Conservation (phyloP, 2,797 vertebrate species). For the Mergus octosetaceus region DNA sequence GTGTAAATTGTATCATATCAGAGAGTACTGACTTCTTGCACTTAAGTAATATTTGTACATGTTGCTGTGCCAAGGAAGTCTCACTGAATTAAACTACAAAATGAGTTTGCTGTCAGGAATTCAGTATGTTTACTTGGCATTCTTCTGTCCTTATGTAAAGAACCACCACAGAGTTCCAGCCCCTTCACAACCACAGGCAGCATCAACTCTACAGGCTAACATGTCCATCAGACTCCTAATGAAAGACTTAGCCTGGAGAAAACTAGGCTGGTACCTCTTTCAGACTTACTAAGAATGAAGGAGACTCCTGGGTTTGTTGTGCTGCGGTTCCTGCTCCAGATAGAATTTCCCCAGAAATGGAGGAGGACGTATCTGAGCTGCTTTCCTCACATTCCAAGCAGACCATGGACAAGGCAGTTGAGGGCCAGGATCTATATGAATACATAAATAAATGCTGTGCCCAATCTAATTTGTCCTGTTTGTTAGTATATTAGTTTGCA, state of each 20-base stretch:
- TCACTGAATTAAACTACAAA: rapidly evolving
- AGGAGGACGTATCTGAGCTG: background rate
- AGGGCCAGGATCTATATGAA: background rate
- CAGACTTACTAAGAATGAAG: too few relatives aligned
- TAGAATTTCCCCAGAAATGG: too few relatives aligned
- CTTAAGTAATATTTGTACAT: too few relatives aligned
- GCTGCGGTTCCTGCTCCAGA: background rate
- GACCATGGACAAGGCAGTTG: background rate
- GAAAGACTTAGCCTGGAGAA: background rate
- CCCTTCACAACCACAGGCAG: too few relatives aligned
- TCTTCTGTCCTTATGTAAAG: background rate
- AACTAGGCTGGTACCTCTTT: background rate
- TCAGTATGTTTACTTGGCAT: background rate
- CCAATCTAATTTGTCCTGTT: background rate
- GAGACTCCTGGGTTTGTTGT: background rate
- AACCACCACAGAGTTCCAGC: background rate
- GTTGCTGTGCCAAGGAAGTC: too few relatives aligned
- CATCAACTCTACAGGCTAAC: background rate
- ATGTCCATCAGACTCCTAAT: rapidly evolving
- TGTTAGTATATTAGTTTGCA: background rate
- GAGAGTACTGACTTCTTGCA: rapidly evolving
- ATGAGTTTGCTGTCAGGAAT: background rate
- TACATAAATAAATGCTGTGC: background rate
- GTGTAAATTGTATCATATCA: rapidly evolving
- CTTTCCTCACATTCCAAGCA: background rate